These are phyloP conservation scores for Leptodactylus fuscus DNA, from an alignment of 2,113 vertebrate species.

Conservation along the genomic window DNA sequence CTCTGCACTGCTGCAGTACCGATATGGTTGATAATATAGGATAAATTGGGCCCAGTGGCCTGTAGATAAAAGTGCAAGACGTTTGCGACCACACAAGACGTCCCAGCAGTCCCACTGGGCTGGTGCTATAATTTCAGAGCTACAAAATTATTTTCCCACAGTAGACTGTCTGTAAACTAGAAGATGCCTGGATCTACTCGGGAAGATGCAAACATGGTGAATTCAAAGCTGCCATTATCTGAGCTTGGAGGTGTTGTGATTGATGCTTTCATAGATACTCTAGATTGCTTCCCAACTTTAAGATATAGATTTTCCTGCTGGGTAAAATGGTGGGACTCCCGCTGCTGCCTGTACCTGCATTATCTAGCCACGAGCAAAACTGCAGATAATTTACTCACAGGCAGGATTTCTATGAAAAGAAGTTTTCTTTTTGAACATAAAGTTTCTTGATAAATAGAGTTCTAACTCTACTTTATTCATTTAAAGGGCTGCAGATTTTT, in stretches of 20 bases:
- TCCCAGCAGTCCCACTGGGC: not conserved
- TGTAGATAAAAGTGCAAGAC: no score
- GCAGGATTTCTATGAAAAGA: not conserved
- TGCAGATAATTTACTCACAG: not conserved
- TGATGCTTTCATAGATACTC: not conserved
- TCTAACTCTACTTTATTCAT: no score
- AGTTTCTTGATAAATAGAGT: not conserved
- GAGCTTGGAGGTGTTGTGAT: not conserved
- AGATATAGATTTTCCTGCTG: constrained; percentile 34
- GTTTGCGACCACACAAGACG: no score
- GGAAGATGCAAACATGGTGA: not conserved
- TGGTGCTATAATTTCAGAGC: not conserved
- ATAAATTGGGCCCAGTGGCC: no score
- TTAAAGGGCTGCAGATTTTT: no score
- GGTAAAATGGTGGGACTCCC: constrained; percentile 21
- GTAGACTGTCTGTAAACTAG: not conserved
- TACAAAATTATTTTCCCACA: not conserved
- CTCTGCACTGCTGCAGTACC: no score
- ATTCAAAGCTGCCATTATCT: not conserved
- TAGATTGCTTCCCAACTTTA: constrained; percentile 26
- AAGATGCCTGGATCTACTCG: not conserved
- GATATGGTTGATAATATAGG: no score
- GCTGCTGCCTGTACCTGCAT: constrained; percentile 18
- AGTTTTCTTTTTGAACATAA: not conserved
- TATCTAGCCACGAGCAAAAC: not conserved